A percentile compares a stretch with the other conserved stretches of the same genome.
Evolutionary conservation across 53 echinoderm and acorn worm species (phyloP).

Genomic region (Antedon mediterranea): DNA sequence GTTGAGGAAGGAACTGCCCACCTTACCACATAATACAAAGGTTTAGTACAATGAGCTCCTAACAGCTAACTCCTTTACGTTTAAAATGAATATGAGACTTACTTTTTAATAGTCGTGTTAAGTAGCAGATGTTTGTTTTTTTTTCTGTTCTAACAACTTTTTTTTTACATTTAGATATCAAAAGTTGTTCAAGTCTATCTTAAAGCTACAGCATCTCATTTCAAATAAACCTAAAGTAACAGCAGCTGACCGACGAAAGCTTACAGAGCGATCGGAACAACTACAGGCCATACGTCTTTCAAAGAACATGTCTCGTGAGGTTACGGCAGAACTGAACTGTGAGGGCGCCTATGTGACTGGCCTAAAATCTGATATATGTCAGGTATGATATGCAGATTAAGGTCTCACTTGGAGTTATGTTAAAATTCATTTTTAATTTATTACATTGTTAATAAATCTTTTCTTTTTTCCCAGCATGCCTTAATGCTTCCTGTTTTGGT

Average conservation of each 20-base stretch:
- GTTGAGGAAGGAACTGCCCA: too few relatives aligned
- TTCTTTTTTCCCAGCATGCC: slow-evolving; percentile 49
- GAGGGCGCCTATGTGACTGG: slow-evolving; percentile 48
- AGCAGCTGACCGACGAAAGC: slow-evolving; percentile 46
- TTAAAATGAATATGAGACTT: not conserved
- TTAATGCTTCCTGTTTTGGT: slow-evolving; percentile 88
- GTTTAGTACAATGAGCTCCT: too few relatives aligned
- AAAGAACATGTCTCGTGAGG: slow-evolving; percentile 43
- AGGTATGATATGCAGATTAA: too few relatives aligned
- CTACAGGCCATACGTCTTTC: slow-evolving; percentile 46
- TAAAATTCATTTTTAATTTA: too few relatives aligned
- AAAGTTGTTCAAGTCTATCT: slow-evolving; percentile 67
- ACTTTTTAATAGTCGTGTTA: not conserved
- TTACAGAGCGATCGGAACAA: slow-evolving; percentile 47
- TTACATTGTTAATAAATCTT: not conserved
- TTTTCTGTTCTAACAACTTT: not conserved
- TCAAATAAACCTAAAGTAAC: slow-evolving; percentile 57
- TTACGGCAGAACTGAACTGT: slow-evolving; percentile 70
- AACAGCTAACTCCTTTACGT: not conserved
- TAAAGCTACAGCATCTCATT: slow-evolving; percentile 67
- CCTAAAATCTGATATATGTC: slow-evolving; percentile 72
- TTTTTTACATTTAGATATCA: slow-evolving; percentile 77
- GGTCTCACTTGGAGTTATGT: too few relatives aligned
- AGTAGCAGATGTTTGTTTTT: too few relatives aligned
- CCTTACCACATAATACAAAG: too few relatives aligned